Base-by-base conservation (phyloP, 2,797 vertebrate species). In the Pantherophis vulpinus region DNA sequence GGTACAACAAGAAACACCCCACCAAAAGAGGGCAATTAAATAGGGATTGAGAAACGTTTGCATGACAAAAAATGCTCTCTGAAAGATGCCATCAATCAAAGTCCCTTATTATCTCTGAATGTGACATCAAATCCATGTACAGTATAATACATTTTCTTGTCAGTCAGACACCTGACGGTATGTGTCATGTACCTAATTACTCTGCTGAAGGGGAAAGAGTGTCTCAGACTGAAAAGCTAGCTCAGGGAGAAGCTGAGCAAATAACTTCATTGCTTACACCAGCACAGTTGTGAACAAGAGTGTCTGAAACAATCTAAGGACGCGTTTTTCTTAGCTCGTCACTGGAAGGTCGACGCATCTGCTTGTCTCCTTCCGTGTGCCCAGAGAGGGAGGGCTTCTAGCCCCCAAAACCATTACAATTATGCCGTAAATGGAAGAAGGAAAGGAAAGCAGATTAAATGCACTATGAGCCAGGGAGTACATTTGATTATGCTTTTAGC, bases 21-120 rank as follows among this genome's bases (percentile, higher is more conserved):
- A 47, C 20, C 74, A 25, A 51, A 10, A 18, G 6, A 13, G 92
- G 95, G 93, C 93, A 97, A 96, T 96, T 95, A 96, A 95, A 94
- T 60, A 27, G 96, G 29, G 16, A 59, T 56, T 87, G 2, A 59
- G 92, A 96, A 95, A 70, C 0, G 0, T 93, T 86, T 89, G 58
- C 60, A 94, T 95, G 93, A 16, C 55, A 95, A 59, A 83, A 74
- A 95, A 89, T 88, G 95, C 95, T 95, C 93, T 87, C 70, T 29
- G 92, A 88, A 47, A 94, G 88, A 95, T 87, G 16, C 54, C 94
- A 91, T 94, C 95, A 94, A 94, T 95, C 95, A 96, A 95, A 94
- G 88, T 42, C 51, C 27, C 51, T 51, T 83, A 1, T 60, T 90
- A 61, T 70, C 51, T 55, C 90, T 2, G 4, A 93, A 93, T 16